Conservation (phyloP, 2,113 vertebrate species). For the Microcebus lehilahytsara region DNA sequence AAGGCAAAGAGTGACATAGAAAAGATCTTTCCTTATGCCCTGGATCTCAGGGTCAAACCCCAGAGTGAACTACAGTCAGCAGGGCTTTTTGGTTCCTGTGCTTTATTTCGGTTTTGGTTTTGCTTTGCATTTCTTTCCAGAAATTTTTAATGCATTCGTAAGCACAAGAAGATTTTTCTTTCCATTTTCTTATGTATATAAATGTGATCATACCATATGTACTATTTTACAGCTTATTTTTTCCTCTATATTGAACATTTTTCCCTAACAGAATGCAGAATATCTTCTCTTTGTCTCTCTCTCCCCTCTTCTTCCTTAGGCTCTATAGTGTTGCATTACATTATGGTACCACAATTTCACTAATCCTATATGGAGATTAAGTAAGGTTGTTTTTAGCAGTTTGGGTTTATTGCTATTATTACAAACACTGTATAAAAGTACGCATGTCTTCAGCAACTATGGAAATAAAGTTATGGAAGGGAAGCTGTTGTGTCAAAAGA, state of each 20-base stretch:
- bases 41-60: background rate
- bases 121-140: background rate
- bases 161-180: background rate
- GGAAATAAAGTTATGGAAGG: background rate
- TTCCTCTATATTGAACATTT: background rate
- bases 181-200: background rate
- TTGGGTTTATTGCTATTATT: background rate
- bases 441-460: background rate
- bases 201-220: background rate
- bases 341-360: background rate
- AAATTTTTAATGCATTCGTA: background rate
- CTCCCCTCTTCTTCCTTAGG: background rate
- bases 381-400: background rate
- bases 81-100: background rate
- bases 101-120: background rate
- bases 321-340: background rate
- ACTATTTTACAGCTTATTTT: background rate
- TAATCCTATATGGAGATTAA: background rate
- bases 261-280: background rate
- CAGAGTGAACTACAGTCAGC: background rate
- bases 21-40: background rate
- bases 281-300: background rate
- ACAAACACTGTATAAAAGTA: background rate
- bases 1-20: background rate
- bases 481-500: background rate